Conservation (phyloP, 2,797 vertebrate genomes). For the Coluber constrictor region DNA sequence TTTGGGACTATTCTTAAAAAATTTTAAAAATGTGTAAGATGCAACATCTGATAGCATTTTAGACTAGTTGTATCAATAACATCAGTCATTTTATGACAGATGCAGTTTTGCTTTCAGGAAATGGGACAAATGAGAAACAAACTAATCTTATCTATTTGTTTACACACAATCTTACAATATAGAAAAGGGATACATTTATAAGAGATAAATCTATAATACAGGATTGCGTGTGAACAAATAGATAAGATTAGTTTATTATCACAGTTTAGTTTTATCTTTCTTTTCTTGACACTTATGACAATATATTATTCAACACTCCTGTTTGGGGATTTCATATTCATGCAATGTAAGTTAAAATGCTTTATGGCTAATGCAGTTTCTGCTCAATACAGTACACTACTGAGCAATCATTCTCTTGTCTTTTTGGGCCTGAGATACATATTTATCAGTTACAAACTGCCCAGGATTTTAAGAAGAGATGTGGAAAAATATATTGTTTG, state of each 20-base stretch:
- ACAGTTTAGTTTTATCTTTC: background rate
- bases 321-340: constrained; percentile 9
- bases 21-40: background rate
- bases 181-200: too few species aligned
- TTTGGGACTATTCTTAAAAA: background rate
- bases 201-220: background rate
- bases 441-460: background rate
- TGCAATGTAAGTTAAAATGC: constrained; percentile 6
- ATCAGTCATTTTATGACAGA: background rate
- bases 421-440: background rate
- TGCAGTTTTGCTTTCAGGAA: constrained; percentile 5
- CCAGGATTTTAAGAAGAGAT: constrained; percentile 8
- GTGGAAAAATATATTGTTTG: background rate
- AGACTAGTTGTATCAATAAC: background rate
- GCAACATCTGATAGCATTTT: background rate
- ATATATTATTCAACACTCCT: constrained; percentile 21
- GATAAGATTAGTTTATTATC: background rate
- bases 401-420: background rate
- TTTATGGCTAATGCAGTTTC: background rate
- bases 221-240: constrained; percentile 20
- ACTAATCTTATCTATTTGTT: too few species aligned
- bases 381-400: constrained; percentile 1
- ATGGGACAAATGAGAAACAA: background rate
- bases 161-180: too few species aligned
- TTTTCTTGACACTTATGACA: background rate